Base-by-base conservation (phyloP, 2,888 invertebrate genomes). In the Drosophila tanythrix region DNA sequence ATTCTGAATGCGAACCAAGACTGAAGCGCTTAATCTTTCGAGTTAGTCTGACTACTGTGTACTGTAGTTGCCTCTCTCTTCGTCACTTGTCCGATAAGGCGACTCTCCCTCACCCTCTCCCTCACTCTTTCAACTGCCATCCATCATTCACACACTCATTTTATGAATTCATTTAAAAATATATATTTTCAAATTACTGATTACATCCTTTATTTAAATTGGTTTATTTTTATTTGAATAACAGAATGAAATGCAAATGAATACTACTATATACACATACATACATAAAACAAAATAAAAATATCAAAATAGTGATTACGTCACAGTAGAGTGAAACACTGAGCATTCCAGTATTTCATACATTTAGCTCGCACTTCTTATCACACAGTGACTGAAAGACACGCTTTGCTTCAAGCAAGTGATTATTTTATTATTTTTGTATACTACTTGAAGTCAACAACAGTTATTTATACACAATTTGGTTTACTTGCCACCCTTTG, bases 1-100 rank as follows among this genome's bases (percentile, higher is more conserved):
- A 78, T 79, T 79, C 64, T 62, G 64, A 40, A 15, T 53, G 18
- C 67, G 61, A 65, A 64, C 33, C 27, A 66, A 70, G 79, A 77
- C 77, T 77, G 66, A 74, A 29, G 11, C 11, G 6, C 21, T 2
- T 21, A 57, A 57, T 57, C 38, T 18, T 11, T 27, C 6, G 13
- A 13, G 52, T 50, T 18, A 25, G 4, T 15, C 29, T 11, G 51
- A 33, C 21, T 4, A 52, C 4, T 33, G n/a, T 15, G 13, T 31
- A 2, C 13, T 7, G n/a, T 7, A 11, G 5, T 18, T n/a, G 2
- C 2, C 50, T 50, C 18, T 50, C 15, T 15, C 15, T 2, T 15
- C 2, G 25, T 15, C 2, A 40, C 40, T 40, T 46, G 25, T 8
- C 46, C 7, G 46, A 46, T 46, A 46, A 46, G 25, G 1, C 4